Conservation (phyloP, 2,113 vertebrate genomes). For the Pelmatolapia mariae region DNA sequence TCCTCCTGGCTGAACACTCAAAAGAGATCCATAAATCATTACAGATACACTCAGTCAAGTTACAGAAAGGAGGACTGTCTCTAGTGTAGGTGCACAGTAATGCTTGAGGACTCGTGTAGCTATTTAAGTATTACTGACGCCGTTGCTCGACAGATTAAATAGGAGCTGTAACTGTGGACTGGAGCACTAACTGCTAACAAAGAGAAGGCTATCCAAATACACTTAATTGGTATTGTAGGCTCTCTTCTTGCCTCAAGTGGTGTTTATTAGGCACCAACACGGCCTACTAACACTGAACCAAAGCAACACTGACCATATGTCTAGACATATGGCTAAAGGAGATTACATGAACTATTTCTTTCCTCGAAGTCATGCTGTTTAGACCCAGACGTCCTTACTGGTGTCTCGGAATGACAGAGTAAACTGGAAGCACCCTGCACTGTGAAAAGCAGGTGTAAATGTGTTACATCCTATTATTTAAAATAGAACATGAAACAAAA, state of each 20-base stretch:
- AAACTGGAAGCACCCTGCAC: background rate
- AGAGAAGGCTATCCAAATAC: background rate
- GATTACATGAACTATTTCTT: slow-evolving; percentile 49
- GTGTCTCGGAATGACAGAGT: background rate
- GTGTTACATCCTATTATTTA: background rate
- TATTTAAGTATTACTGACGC: background rate
- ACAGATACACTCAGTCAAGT: background rate
- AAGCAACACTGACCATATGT: slow-evolving; percentile 28
- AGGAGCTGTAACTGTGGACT: background rate
- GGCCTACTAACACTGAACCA: background rate
- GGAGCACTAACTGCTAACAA: background rate
- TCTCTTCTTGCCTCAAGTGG: background rate
- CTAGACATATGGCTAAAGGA: slow-evolving; percentile 30
- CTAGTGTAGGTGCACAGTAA: background rate
- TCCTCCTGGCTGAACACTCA: background rate
- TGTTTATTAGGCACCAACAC: background rate
- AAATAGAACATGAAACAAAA: background rate
- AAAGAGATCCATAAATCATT: background rate
- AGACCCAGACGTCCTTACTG: background rate
- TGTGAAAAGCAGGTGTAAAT: background rate
- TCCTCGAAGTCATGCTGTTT: background rate
- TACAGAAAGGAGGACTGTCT: background rate
- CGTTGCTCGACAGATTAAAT: background rate
- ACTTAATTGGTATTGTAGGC: slow-evolving; percentile 12
- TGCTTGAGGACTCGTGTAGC: background rate